Base-by-base conservation (phyloP, 2,113 vertebrate species). In the Mystacornis crossleyi region DNA sequence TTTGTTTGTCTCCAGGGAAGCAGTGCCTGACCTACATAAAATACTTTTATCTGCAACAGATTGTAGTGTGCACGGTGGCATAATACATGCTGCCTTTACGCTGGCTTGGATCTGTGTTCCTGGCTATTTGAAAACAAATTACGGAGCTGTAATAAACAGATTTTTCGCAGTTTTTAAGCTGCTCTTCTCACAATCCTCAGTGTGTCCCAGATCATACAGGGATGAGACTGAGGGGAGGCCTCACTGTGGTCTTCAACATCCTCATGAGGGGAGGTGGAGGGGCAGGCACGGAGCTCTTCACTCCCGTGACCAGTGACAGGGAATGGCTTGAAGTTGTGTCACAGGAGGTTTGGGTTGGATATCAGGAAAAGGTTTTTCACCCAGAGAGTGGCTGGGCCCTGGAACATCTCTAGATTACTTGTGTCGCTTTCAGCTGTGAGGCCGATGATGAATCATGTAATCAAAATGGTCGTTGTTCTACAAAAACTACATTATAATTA, bases 1-100 rank as follows among this genome's bases (percentile, higher is more conserved):
- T 88, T 73, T 82, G 70, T 87, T 45, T 25, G 71, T 83, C 81
- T 95, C 67, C 58, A 57, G 74, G 67, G 86, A 95, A 75, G 71
- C 64, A 45, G 29, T 77, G 47, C 61, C 83, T 95, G 95, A 91
- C 93, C 86, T 95, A 94, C 61, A 91, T 97, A 93, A 82, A 88
- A 54, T 34, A 81, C 80, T 92, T 95, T 53, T 33, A 60, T 92
- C 61, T 88, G 55, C 57, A 79, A 42, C 89, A 93, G 71, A 75
- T 24, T 62, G 70, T 57, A 10, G 50, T 48, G 61, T 93, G 57
- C 85, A 67, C 54, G 74, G 86, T 90, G 92, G 38, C 83, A 53
- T 50, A 84, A 80, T 58, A 9, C 45, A 12, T 72, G 43, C 80
- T 93, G 53, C 85, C 33, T 95, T 78, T 61, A 25, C 55, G 51